Percentiles rank a stretch among this genome's conserved stretches.
These are phyloP conservation scores for Chrysolina americana DNA, from an alignment of 2,888 invertebrate species.

Conservation along the genomic window DNA sequence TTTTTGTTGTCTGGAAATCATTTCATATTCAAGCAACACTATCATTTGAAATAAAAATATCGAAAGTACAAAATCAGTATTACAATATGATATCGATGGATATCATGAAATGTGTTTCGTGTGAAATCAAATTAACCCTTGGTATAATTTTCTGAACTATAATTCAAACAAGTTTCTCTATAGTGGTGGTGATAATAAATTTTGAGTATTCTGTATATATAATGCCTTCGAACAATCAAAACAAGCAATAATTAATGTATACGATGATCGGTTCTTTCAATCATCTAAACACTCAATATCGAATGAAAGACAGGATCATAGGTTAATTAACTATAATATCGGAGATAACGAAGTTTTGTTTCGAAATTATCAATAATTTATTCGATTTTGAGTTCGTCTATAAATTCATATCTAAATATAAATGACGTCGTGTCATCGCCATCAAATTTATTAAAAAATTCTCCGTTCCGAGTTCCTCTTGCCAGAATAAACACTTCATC, in stretches of 20 bases:
- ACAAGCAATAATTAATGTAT: background rate
- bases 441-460: background rate
- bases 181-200: too few relatives aligned
- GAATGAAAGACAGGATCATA: background rate
- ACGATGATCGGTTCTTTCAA: background rate
- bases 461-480: background rate
- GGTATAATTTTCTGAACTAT: too few relatives aligned
- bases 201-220: too few relatives aligned
- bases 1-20: too few relatives aligned
- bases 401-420: conserved; percentile 14
- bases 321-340: conserved; percentile 6
- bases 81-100: too few relatives aligned
- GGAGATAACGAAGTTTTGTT: background rate
- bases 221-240: too few relatives aligned
- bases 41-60: too few relatives aligned
- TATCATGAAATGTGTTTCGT: too few relatives aligned
- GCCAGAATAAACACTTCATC: background rate
- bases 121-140: too few relatives aligned
- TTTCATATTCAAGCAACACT: too few relatives aligned
- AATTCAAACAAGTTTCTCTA: too few relatives aligned
- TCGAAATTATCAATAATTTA: conserved; percentile 40
- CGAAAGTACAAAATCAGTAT: too few relatives aligned
- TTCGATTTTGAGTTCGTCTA: conserved; percentile 36
- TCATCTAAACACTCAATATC: background rate
- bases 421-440: background rate